Percentiles rank a stretch among this genome's conserved stretches.
These are phyloP conservation scores for Stylophora pistillata DNA, from an alignment of 64 coral and sea anemone species.

Conservation along the genomic window DNA sequence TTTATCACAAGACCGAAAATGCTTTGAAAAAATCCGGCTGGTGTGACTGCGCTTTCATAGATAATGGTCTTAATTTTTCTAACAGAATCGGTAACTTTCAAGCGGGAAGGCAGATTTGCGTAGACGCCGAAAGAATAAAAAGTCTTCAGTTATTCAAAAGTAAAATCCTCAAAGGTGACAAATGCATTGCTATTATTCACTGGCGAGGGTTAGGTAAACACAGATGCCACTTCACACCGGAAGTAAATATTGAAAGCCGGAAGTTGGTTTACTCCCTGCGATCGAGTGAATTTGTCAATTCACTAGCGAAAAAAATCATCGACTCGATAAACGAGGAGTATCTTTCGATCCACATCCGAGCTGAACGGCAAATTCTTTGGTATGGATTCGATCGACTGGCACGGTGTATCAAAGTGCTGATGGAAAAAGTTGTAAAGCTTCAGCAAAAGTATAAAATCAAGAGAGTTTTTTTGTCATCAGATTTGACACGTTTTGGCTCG, in stretches of 20 bases:
- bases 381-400: constrained; percentile 73
- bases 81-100: constrained; percentile 65
- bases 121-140: constrained; percentile 81
- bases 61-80: constrained; percentile 71
- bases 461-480: constrained; percentile 80
- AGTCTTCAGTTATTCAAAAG: constrained; percentile 61
- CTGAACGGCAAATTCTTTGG: constrained; percentile 93
- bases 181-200: constrained; percentile 82
- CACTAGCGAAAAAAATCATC: constrained; percentile 42
- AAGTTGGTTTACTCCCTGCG: constrained; percentile 72
- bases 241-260: constrained; percentile 59
- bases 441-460: constrained; percentile 55
- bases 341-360: constrained; percentile 78
- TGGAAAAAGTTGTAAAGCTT: constrained; percentile 61
- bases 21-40: constrained; percentile 53
- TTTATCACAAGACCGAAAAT: constrained; percentile 50
- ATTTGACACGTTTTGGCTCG: constrained; percentile 83
- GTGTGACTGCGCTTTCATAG: constrained; percentile 96
- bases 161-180: constrained; percentile 56
- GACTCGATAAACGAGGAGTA: constrained; percentile 63
- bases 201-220: constrained; percentile 91
- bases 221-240: constrained; percentile 79
- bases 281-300: constrained; percentile 59
- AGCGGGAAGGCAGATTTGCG: constrained; percentile 75
- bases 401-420: constrained; percentile 66